Base-by-base conservation (phyloP, 2,888 invertebrate genomes). In the Mesochorus sp. region DNA sequence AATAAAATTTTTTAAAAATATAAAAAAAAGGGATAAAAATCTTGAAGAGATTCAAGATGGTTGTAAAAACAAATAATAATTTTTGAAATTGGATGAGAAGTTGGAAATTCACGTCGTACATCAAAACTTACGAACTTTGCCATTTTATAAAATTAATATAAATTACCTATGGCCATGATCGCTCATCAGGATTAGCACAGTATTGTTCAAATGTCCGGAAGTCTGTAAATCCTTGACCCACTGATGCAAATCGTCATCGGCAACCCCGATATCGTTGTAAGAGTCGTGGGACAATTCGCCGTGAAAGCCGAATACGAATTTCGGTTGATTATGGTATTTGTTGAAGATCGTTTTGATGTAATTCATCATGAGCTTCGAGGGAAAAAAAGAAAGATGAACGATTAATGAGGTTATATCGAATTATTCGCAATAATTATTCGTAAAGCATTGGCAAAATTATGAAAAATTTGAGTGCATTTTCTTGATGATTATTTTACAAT, bases 111-210 rank as follows among this genome's bases (percentile, higher is more conserved):
- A n/a, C n/a, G n/a, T n/a, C n/a, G n/a, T n/a, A n/a, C n/a, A n/a
- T n/a, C n/a, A n/a, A n/a, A n/a, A n/a, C n/a, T n/a, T n/a, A n/a
- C n/a, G n/a, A n/a, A n/a, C n/a, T 61, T 49, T 14, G 0, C 34
- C 3, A 34, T 10, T 8, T 34, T 44, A n/a, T n/a, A n/a, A n/a
- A n/a, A 39, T 10, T 8, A 8, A 12, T 1, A 19, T 12, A 24
- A 12, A n/a, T 12, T 86, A 96, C 95, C 96, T 95, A 80, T 96
- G 95, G 0, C 98, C 98, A 90, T 99, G 98, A 91, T 99, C 98
- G 2, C 97, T 96, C 97, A 98, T 97, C 1, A 98, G 88, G 67
- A 98, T 94, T 0, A 99, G 91, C 80, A 98, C 88, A 0, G 98
- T 97, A 83, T 97, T 94, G 79, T 97, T 94, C 14, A 97, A 91